phyloP scores from a whole-genome alignment of 2,797 vertebrate species.

The Acipenser ruthenus region DNA sequence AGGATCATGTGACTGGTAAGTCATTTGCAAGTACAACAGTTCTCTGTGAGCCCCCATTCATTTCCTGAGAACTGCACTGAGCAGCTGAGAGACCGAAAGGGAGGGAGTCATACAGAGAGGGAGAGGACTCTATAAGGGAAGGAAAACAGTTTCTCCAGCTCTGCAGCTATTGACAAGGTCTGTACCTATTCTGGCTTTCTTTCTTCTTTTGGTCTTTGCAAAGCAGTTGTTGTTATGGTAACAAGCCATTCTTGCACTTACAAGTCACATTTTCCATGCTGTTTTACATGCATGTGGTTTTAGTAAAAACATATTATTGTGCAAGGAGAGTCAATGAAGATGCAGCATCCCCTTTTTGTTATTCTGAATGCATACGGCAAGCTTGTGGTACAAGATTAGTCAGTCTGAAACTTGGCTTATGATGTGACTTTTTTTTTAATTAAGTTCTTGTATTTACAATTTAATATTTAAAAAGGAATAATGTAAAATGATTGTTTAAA shows the following conservation, averaged over 20 bases:
- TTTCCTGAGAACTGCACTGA: slow-evolving; percentile 89
- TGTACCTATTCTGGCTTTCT: slow-evolving; percentile 56
- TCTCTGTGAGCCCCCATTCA: slow-evolving; percentile 94
- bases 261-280: slow-evolving; percentile 3
- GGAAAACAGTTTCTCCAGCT: slow-evolving; percentile 80
- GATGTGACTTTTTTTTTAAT: background rate
- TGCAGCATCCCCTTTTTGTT: slow-evolving; percentile 12
- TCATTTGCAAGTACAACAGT: slow-evolving; percentile 98
- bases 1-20: slow-evolving; percentile 98
- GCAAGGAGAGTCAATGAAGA: slow-evolving; percentile 15
- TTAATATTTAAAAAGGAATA: too few relatives aligned
- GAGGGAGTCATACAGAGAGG: slow-evolving; percentile 56
- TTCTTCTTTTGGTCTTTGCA: slow-evolving; percentile 18
- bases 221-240: slow-evolving; percentile 60
- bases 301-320: slow-evolving; percentile 11
- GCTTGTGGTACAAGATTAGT: background rate
- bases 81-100: slow-evolving; percentile 80
- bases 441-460: too few relatives aligned
- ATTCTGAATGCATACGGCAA: background rate
- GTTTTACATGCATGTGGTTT: slow-evolving; percentile 10
- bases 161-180: slow-evolving; percentile 92
- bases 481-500: too few relatives aligned
- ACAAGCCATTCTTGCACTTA: slow-evolving; percentile 35
- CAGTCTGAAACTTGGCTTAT: slow-evolving; percentile 13
- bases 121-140: slow-evolving; percentile 67